A percentile compares a stretch with the other conserved stretches of the same genome.
Evolutionary conservation across 2,888 invertebrate genomes (phyloP).

Genomic region (Lasioglossum malachurum): DNA sequence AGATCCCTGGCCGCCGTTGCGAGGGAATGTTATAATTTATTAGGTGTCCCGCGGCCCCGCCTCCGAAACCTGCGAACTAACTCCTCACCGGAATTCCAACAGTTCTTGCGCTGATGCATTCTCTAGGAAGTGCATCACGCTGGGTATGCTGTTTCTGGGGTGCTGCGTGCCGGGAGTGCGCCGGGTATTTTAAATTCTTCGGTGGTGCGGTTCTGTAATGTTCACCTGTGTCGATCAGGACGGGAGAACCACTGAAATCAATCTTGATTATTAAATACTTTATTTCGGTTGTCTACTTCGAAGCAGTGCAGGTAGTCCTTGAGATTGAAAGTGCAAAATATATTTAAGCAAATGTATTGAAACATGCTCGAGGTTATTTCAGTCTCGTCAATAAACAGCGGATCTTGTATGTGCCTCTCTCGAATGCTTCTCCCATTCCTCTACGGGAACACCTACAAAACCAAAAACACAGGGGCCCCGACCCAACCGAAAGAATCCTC

Average conservation of each 20-base stretch:
- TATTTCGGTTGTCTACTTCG: neutral
- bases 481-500: neutral
- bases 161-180: neutral
- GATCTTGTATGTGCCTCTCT: no score
- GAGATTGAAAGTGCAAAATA: no score
- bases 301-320: neutral
- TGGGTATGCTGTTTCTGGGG: neutral
- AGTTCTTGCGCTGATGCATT: slow-evolving; percentile 1
- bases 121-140: neutral
- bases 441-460: neutral
- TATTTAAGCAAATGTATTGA: no score
- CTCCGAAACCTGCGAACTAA: neutral
- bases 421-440: neutral
- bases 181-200: neutral
- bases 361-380: no score
- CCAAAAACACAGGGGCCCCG: neutral
- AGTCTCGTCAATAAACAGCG: no score
- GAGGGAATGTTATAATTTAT: neutral
- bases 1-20: neutral
- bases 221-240: neutral
- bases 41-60: slow-evolving; percentile 9
- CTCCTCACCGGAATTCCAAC: neutral
- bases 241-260: neutral
- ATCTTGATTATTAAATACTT: neutral
- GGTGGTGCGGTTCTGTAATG: neutral